phyloP scores from a whole-genome alignment of 1,140 invertebrate genomes.

The Hycleus phaleratus region DNA sequence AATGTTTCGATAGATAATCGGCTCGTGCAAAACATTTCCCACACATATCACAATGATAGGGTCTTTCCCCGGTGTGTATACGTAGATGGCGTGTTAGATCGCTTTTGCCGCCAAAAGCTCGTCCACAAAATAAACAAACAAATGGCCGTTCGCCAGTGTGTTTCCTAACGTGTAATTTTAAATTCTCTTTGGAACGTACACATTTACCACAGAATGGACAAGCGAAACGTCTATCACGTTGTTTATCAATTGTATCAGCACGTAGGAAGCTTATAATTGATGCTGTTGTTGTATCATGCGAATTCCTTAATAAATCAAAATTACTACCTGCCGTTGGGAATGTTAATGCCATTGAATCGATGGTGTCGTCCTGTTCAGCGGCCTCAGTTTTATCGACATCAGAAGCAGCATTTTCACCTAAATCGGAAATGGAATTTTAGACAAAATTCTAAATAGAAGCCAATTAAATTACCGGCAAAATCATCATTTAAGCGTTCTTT shows the following conservation, averaged over 20 bases:
- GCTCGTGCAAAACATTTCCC: conserved; percentile 84
- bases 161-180: conserved; percentile 80
- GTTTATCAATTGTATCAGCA: conserved; percentile 53
- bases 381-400: conserved; percentile 37
- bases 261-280: conserved; percentile 54
- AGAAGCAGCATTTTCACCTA: conserved; percentile 29
- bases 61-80: conserved; percentile 79
- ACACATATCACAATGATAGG: conserved; percentile 84
- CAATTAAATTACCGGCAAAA: conserved; percentile 12
- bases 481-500: conserved; percentile 26
- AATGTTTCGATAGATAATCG: conserved; percentile 83
- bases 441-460: neutral
- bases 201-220: conserved; percentile 86
- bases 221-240: conserved; percentile 62
- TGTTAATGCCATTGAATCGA: conserved; percentile 50
- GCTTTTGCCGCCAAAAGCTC: conserved; percentile 79
- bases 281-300: conserved; percentile 54
- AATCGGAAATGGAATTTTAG: neutral
- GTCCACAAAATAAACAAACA: conserved; percentile 76
- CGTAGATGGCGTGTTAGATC: conserved; percentile 77
- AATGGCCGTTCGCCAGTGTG: conserved; percentile 84
- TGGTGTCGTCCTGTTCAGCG: conserved; percentile 57
- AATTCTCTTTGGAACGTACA: conserved; percentile 78
- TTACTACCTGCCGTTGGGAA: conserved; percentile 36
- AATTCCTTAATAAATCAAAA: conserved; percentile 36